A percentile compares a stretch with the other conserved stretches of the same genome.
These are phyloP conservation scores for Toxostoma redivivum DNA, from an alignment of 2,113 vertebrate species.

Conservation along the genomic window DNA sequence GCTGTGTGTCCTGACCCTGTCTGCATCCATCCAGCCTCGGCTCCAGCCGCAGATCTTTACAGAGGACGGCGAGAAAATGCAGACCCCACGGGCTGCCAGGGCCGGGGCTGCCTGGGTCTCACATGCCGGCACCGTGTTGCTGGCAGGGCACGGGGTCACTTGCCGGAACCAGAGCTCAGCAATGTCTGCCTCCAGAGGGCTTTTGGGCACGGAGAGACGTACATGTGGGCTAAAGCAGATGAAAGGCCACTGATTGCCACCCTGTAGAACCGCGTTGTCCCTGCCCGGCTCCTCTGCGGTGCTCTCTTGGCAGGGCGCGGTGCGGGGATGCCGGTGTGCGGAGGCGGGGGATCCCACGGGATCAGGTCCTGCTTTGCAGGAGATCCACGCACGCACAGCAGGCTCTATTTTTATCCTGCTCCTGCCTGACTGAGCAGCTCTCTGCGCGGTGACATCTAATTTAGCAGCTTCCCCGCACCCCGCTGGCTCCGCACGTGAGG, in stretches of 20 bases:
- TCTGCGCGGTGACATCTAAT: slow-evolving; percentile 58
- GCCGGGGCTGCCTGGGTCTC: background rate
- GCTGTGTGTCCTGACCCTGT: background rate
- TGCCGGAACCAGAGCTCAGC: background rate
- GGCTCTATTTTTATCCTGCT: slow-evolving; percentile 62
- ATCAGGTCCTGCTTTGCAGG: slow-evolving; percentile 4
- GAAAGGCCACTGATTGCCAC: accelerated
- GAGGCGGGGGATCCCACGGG: slow-evolving; percentile 39
- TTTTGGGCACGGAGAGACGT: background rate
- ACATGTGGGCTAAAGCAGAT: accelerated
- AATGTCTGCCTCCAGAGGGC: background rate
- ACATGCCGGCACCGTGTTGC: background rate
- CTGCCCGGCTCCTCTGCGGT: background rate
- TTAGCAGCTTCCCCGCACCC: slow-evolving; percentile 65
- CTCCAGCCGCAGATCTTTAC: accelerated
- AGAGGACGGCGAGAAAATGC: accelerated
- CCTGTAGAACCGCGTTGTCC: background rate
- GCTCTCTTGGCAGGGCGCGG: background rate
- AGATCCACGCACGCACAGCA: background rate
- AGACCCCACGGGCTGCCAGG: background rate
- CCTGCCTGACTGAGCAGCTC: slow-evolving; percentile 49
- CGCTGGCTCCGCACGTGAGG: slow-evolving; percentile 65
- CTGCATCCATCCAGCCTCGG: accelerated
- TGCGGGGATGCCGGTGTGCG: background rate
- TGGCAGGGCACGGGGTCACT: background rate